Percentiles rank a stretch among this genome's conserved stretches.
These are phyloP conservation scores for Erebia palarica DNA, from an alignment of 2,888 invertebrate species.

Conservation along the genomic window DNA sequence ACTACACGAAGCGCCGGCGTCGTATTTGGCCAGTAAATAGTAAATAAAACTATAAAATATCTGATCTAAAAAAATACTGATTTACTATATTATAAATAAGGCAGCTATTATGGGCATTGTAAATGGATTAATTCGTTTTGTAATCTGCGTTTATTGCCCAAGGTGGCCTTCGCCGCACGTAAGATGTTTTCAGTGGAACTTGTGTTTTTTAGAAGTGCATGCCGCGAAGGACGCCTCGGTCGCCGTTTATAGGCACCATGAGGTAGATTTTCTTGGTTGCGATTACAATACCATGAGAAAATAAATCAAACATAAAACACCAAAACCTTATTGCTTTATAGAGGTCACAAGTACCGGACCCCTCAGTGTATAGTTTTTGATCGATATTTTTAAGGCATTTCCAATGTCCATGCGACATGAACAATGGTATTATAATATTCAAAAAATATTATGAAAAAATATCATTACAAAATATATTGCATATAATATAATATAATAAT, in stretches of 20 bases:
- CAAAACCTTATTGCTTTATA: slow-evolving; percentile 35
- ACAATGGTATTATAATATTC: slow-evolving; percentile 29
- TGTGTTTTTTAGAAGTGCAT: not conserved
- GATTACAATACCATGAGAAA: slow-evolving; percentile 29
- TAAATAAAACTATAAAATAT: slow-evolving; percentile 12
- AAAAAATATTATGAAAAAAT: slow-evolving; percentile 34
- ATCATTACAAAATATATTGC: slow-evolving; percentile 29
- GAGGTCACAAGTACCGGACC: slow-evolving; percentile 29
- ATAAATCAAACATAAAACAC: slow-evolving; percentile 31
- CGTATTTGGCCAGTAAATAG: slow-evolving; percentile 19
- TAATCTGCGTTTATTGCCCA: not conserved
- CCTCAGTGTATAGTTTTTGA: slow-evolving; percentile 7
- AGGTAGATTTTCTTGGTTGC: slow-evolving; percentile 41
- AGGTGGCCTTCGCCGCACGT: not conserved
- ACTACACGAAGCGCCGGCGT: slow-evolving; percentile 24
- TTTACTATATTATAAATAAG: not conserved
- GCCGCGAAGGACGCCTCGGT: slow-evolving; percentile 9
- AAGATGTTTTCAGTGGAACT: not conserved
- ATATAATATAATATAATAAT: slow-evolving; percentile 15
- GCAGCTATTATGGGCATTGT: not conserved
- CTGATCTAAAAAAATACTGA: not conserved
- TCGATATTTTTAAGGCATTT: slow-evolving; percentile 8
- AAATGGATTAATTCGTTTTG: not conserved
- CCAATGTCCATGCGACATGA: slow-evolving; percentile 29
- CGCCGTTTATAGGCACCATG: slow-evolving; percentile 29